These are phyloP conservation scores for Dolichallabes microphthalmus DNA, from an alignment of 2,113 vertebrate genomes.

Conservation along the genomic window DNA sequence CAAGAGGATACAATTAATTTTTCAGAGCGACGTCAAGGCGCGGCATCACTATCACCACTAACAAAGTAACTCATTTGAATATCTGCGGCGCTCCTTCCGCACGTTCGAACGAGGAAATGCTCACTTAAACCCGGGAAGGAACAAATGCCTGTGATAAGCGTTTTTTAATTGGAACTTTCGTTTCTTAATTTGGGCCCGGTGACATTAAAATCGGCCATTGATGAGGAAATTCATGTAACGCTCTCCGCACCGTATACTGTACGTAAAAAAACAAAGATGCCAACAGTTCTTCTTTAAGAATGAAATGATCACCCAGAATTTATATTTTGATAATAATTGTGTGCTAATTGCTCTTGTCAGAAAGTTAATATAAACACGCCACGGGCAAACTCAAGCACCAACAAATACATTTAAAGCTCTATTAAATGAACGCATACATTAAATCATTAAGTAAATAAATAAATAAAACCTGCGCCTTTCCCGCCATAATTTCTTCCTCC, in stretches of 20 bases:
- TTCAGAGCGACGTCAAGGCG: slow-evolving; percentile 64
- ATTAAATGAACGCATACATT: slow-evolving; percentile 64
- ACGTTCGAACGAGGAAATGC: slow-evolving; percentile 68
- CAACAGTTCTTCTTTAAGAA: slow-evolving; percentile 63
- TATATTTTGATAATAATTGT: slow-evolving; percentile 69
- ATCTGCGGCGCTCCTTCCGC: slow-evolving; percentile 63
- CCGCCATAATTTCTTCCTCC: slow-evolving; percentile 3
- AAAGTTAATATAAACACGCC: slow-evolving; percentile 70
- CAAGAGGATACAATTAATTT: slow-evolving; percentile 69
- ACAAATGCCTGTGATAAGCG: slow-evolving; percentile 60
- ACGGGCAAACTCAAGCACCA: slow-evolving; percentile 75
- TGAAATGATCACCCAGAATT: slow-evolving; percentile 66
- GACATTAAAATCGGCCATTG: slow-evolving; percentile 65
- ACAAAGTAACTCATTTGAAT: slow-evolving; percentile 76
- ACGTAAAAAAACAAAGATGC: slow-evolving; percentile 61
- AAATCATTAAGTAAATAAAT: neutral
- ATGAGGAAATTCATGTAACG: slow-evolving; percentile 54
- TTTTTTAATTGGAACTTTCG: slow-evolving; percentile 71
- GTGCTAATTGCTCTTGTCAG: slow-evolving; percentile 67
- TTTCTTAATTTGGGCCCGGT: slow-evolving; percentile 68
- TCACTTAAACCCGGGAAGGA: slow-evolving; percentile 55
- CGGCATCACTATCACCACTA: slow-evolving; percentile 64
- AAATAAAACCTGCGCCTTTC: too few relatives aligned
- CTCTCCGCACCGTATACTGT: slow-evolving; percentile 50
- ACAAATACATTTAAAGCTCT: slow-evolving; percentile 68